Evolutionary conservation across 2,797 vertebrate genomes (phyloP), one percentile per base, ranked within the genome.

Genomic region (Salmo trutta): DNA sequence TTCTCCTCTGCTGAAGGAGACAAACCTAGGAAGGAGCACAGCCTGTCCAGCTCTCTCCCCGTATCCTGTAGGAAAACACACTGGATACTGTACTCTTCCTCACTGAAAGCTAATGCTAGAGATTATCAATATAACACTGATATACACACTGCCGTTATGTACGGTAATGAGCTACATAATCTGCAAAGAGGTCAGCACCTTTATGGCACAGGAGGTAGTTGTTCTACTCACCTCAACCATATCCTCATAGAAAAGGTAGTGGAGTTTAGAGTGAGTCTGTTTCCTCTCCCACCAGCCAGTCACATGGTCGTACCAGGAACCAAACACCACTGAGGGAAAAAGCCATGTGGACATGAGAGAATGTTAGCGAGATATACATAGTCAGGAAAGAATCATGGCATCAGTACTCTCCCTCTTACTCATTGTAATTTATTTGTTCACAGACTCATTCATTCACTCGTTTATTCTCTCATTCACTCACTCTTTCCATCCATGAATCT

Each of bases 231-330:
- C 71, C 52, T 73, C 70, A 15, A 71, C 47, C 41, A 71, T 16
- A 27, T 64, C 59, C 24, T 64, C 21, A 64, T 14, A 24, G n/a
- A 24, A 64, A 8, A 62, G 8, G 21, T 94, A 96, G 74, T 94
- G 90, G 29, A 96, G 87, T 2, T 93, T 93, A 21, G 86, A 88
- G 75, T 95, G 84, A 0, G 90, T 88, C 79, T 94, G 91, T 74
- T 89, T 95, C 83, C 95, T 95, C 74, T 96, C 91, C 95, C 95
- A 96, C 94, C 94, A 96, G 74, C 86, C 86, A 0, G 41, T 91
- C 71, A 96, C 93, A 0, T 96, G 94, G 1, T 95, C 87, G 1
- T 94, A 94, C 95, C 96, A 98, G 5, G 96, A 88, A 6, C 96
- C 95, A 78, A 92, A 97, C 0, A 85, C 78, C 80, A 90, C 95